A percentile compares a stretch with the other conserved stretches of the same genome.
Conservation (phyloP, 2,888 invertebrate genomes). For the Lasiommata megera region DNA sequence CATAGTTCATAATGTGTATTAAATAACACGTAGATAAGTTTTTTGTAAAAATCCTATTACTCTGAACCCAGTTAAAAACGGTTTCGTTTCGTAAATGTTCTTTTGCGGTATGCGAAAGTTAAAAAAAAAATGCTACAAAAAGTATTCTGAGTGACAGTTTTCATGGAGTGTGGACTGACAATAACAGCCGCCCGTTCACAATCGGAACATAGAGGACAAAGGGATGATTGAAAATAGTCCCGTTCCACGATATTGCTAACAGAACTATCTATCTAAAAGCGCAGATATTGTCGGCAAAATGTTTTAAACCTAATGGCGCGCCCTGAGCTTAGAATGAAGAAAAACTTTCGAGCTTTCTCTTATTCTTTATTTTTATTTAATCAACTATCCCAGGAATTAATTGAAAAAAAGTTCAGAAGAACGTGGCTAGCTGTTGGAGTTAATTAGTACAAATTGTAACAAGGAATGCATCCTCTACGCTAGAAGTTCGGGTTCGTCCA, state of each 20-base stretch:
- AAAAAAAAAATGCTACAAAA: background rate
- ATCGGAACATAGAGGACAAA: constrained; percentile 14
- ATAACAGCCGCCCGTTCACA: constrained; percentile 23
- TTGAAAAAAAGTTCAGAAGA: no score
- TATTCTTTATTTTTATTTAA: background rate
- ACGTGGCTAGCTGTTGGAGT: no score
- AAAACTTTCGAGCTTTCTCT: background rate
- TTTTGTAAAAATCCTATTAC: no score
- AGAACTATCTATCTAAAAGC: background rate
- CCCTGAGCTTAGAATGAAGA: background rate
- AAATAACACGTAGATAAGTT: no score
- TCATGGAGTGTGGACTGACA: constrained; percentile 24
- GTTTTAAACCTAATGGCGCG: background rate
- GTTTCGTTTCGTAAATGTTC: background rate
- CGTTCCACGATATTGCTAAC: constrained; percentile 13
- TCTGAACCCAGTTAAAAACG: background rate
- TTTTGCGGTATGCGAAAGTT: background rate
- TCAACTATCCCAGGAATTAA: no score
- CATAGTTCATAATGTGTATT: no score
- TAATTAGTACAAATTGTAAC: no score
- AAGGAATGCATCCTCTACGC: no score
- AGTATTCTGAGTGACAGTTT: constrained; percentile 22
- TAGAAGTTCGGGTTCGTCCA: no score
- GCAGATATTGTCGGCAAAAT: background rate
- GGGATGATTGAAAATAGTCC: constrained; percentile 31